phyloP scores from a whole-genome alignment of 1,140 invertebrate species.

The Drosophila auraria region DNA sequence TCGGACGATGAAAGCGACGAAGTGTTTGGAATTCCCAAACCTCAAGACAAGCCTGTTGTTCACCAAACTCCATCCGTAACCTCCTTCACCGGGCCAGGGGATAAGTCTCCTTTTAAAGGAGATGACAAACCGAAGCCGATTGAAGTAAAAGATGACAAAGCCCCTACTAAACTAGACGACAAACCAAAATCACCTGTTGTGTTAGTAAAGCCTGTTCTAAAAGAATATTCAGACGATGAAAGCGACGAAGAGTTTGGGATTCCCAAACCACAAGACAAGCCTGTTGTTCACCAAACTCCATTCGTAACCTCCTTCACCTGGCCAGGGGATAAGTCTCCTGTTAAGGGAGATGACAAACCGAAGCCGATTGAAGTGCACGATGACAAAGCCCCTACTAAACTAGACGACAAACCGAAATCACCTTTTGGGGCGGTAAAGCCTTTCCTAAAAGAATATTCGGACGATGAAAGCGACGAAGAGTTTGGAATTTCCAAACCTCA shows the following conservation, averaged over 20 bases:
- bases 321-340: neutral
- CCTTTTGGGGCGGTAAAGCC: too few species aligned
- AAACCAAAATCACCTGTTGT: slow-evolving; percentile 5
- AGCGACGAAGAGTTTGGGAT: slow-evolving; percentile 2
- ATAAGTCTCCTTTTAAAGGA: too few species aligned
- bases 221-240: slow-evolving; percentile 7
- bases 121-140: too few species aligned
- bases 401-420: too few species aligned
- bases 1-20: slow-evolving; percentile 21
- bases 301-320: too few species aligned
- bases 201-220: neutral
- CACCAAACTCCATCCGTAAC: too few species aligned
- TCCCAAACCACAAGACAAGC: neutral
- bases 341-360: too few species aligned
- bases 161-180: neutral
- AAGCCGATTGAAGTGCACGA: neutral
- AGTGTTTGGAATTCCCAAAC: neutral
- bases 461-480: slow-evolving; percentile 15
- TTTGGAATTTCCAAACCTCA: neutral
- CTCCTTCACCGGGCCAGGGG: too few species aligned
- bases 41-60: neutral
- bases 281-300: neutral
- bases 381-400: neutral
- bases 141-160: slow-evolving; percentile 7
- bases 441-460: neutral